Conservation (phyloP, 2,888 invertebrate genomes). For the Uropetala carovei region DNA sequence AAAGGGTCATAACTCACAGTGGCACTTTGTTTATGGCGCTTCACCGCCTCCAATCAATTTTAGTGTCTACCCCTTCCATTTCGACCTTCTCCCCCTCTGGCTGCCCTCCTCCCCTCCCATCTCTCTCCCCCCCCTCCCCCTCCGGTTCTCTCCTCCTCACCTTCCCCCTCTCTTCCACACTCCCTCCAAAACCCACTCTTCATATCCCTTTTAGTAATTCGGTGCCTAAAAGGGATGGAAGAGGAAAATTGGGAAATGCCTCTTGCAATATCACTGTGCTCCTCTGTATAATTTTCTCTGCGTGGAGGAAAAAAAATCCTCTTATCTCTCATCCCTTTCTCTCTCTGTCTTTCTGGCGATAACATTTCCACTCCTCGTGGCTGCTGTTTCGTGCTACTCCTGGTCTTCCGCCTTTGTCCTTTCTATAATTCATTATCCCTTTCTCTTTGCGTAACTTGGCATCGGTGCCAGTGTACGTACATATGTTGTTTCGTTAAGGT, state of each 20-base stretch:
- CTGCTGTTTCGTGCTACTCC: too few species aligned
- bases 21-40: conserved; percentile 57
- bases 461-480: not conserved
- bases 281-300: conserved; percentile 17
- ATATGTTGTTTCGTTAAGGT: too few species aligned
- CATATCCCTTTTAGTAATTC: conserved; percentile 15
- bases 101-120: not conserved
- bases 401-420: not conserved
- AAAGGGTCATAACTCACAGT: conserved; percentile 46
- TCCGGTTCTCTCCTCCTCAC: too few species aligned
- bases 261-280: not conserved
- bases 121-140: too few species aligned
- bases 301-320: not conserved
- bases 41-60: conserved; percentile 56
- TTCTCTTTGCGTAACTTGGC: not conserved
- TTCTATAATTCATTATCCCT: not conserved
- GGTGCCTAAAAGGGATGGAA: conserved; percentile 24
- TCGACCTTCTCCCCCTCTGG: not conserved
- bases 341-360: too few species aligned
- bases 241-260: conserved; percentile 13
- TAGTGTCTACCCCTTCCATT: conserved; percentile 3
- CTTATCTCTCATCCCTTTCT: not conserved
- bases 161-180: too few species aligned
- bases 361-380: too few species aligned
- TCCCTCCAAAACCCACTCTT: not conserved